Evolutionary conservation across 2,797 vertebrate species (phyloP), one percentile per base, ranked within the genome.

Genomic region (Rhincodon typus): DNA sequence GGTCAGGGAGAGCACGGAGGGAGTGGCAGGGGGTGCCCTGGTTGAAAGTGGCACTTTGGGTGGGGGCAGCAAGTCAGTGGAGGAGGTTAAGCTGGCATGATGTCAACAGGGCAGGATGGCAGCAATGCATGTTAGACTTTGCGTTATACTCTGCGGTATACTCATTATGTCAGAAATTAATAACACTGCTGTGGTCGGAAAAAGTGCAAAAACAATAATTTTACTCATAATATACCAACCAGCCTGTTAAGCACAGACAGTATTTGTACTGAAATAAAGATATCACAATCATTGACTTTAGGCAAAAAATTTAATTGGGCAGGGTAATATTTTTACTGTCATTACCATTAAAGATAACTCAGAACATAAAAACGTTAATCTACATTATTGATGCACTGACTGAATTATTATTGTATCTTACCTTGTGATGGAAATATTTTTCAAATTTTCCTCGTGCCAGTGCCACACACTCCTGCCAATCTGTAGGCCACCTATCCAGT

Each of bases 341-440:
- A 23, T n/a, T 87, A 87, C 10, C 17, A 91, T 66, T 17, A 21
- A 91, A 91, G 15, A 66, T 13, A 91, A n/a, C n/a, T 91, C 88
- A 62, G n/a, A 25, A 50, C 27, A 19, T 50, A 53, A 94, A 72
- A 94, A 7, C 8, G 66, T 6, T 34, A 12, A 30, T 34, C 25
- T 88, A 72, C 23, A 74, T 69, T 46, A 46, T 2, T 69, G 95
- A 74, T 91, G 79, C 53, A 95, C 53, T 6, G 12, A 84, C 19
- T 67, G 7, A 82, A 88, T 67, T 46, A 66, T 57, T 82, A 21
- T 70, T 84, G 8, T 67, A 23, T 27, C 95, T 96, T 97, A 99
- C 99, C 99, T 99, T 99, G 97, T 98, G 99, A 96, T 98, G 99
- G 97, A 99, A 99, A 97, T 99, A 99, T 96, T 99, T 99, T 96